A percentile compares a stretch with the other conserved stretches of the same genome.
Conservation (phyloP, 2,888 invertebrate species). For the Parapristionchus giblindavisi region DNA sequence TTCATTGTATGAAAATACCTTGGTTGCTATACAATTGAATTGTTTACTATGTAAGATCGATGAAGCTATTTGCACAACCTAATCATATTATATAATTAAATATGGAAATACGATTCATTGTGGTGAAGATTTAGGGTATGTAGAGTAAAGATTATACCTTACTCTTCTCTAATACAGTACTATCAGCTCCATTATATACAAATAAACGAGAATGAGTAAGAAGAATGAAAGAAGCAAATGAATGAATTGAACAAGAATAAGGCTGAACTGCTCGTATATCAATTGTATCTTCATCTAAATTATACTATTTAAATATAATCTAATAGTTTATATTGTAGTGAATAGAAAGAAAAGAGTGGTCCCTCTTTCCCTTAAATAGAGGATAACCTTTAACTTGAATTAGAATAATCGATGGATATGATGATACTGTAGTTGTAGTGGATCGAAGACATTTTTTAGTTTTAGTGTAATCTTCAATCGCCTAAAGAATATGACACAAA, state of each 20-base stretch:
- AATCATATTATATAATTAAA: neutral
- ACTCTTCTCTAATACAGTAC: slow-evolving; percentile 56
- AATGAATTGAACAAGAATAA: slow-evolving; percentile 44
- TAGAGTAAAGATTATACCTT: slow-evolving; percentile 45
- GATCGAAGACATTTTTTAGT: slow-evolving; percentile 41
- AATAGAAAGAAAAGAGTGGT: neutral
- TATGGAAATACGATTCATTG: neutral
- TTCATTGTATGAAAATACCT: no score
- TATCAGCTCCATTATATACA: slow-evolving; percentile 55
- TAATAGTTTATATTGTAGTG: neutral
- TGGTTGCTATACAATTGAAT: slow-evolving; percentile 49
- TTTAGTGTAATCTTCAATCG: slow-evolving; percentile 44
- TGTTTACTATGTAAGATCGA: slow-evolving; percentile 56
- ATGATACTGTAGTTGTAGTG: slow-evolving; percentile 42
- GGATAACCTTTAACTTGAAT: slow-evolving; percentile 54
- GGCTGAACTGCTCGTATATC: slow-evolving; percentile 61
- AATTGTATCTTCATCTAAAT: slow-evolving; percentile 46
- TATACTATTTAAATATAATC: neutral
- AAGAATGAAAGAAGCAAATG: slow-evolving; percentile 54
- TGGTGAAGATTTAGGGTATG: neutral
- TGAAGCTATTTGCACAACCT: slow-evolving; percentile 59
- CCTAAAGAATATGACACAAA: slow-evolving; percentile 30
- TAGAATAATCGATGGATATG: slow-evolving; percentile 60
- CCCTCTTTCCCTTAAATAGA: neutral
- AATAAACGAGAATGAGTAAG: slow-evolving; percentile 52